Base-by-base conservation (phyloP, 2,113 vertebrate species). In the Sardina pilchardus region DNA sequence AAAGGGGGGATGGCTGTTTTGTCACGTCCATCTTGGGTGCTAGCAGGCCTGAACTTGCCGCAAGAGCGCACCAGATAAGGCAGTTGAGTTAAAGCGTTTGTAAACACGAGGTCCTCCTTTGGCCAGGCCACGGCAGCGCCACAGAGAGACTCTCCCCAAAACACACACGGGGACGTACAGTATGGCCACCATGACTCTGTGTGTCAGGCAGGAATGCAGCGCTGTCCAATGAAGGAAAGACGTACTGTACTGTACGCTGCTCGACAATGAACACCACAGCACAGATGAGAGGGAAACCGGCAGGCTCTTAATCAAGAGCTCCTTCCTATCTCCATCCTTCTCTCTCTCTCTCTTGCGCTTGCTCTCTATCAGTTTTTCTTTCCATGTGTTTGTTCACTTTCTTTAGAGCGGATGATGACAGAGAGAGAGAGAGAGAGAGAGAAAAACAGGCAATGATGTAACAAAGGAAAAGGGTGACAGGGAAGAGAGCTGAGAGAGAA, bases 221-320 rank as follows among this genome's bases (percentile, higher is more conserved):
- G 30, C 5, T 36, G 16, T 78, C 71, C 71, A 78, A 34, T 78
- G 71, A 36, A 14, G 26, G 71, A 78, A 34, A 78, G 71, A 16
- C 3, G 14, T 34, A n/a, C n/a, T n/a, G n/a, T n/a, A n/a, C n/a
- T n/a, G n/a, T n/a, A 34, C 26, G 14, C 59, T 42, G 63, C 48
- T 8, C 81, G 87, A 87, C 88, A 90, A 90, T 88, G 91, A 92
- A 90, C 89, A 91, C 44, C 86, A 53, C 63, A 63, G 34, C 39
- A 26, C 78, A 21, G 21, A 83, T 30, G 44, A 67, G 9, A 80
- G 75, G 26, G 81, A 7, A 84, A 30, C 84, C 53, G n/a, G 53
- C 88, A 81, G 48, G 16, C 85, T 84, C 85, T 82, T 85, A 89
- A 89, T 88, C 88, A 84, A 34, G 44, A 75, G 26, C 2, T 30